A percentile compares a stretch with the other conserved stretches of the same genome.
phyloP scores from a whole-genome alignment of 2,888 invertebrate species.

The Tipula unca region DNA sequence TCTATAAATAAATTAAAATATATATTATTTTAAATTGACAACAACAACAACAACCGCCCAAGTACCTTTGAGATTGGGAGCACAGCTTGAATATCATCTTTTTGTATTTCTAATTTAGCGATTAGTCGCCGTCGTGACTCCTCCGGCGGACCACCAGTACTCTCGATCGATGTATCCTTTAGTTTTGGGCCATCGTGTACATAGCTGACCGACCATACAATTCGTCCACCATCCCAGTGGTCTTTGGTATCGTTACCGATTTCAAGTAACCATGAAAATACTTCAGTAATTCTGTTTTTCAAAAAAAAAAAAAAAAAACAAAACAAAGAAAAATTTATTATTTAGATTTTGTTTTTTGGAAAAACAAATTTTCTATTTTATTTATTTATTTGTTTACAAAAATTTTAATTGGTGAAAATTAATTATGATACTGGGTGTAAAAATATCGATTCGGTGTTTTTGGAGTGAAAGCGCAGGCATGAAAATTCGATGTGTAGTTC shows the following conservation, averaged over 20 bases:
- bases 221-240: slow-evolving; percentile 70
- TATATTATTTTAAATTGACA: background rate
- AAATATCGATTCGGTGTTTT: too few relatives aligned
- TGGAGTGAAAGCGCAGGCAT: too few relatives aligned
- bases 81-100: slow-evolving; percentile 89
- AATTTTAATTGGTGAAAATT: background rate
- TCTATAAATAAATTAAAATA: slow-evolving; percentile 48
- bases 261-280: slow-evolving; percentile 87
- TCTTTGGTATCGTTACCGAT: slow-evolving; percentile 71
- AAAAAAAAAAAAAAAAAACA: background rate
- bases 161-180: slow-evolving; percentile 34
- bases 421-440: background rate
- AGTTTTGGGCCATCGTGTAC: slow-evolving; percentile 51
- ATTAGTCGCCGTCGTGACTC: slow-evolving; percentile 57
- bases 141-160: slow-evolving; percentile 33
- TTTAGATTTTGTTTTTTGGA: background rate
- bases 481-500: too few relatives aligned
- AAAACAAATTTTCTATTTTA: background rate
- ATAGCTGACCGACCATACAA: slow-evolving; percentile 79
- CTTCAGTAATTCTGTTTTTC: slow-evolving; percentile 56
- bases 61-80: slow-evolving; percentile 92
- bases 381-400: background rate
- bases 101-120: slow-evolving; percentile 79
- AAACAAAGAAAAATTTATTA: background rate
- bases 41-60: background rate